These are phyloP conservation scores for Cylloceria caligata DNA, from an alignment of 2,888 invertebrate species.

Conservation along the genomic window DNA sequence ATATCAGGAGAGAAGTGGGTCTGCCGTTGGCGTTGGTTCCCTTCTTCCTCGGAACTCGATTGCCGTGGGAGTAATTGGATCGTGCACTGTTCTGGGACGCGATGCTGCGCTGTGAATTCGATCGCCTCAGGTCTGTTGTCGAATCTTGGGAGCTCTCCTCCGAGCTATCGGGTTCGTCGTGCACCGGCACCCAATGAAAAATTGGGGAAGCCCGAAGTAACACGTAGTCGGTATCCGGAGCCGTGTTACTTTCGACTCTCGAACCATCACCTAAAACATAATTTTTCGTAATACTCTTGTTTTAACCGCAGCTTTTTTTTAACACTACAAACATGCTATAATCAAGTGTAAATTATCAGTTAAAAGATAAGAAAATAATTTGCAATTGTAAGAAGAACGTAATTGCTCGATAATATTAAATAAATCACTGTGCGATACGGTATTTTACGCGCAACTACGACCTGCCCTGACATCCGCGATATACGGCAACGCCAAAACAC, in stretches of 20 bases:
- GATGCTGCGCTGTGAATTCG: constrained; percentile 80
- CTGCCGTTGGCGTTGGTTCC: constrained; percentile 64
- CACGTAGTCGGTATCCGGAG: constrained; percentile 86
- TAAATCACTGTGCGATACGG: constrained; percentile 9
- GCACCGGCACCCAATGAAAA: constrained; percentile 86
- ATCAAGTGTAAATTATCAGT: no score
- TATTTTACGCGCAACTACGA: constrained; percentile 62
- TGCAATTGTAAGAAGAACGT: not conserved
- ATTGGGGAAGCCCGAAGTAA: constrained; percentile 86
- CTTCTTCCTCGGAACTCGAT: constrained; percentile 64
- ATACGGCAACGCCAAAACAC: constrained; percentile 23
- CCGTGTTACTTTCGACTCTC: constrained; percentile 83
- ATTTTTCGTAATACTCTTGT: constrained; percentile 44
- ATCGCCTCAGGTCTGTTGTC: constrained; percentile 76
- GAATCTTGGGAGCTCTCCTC: constrained; percentile 85
- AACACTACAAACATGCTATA: no score
- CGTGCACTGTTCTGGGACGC: constrained; percentile 77
- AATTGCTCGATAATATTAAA: constrained; percentile 9
- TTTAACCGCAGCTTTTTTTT: not conserved
- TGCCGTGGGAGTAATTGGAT: constrained; percentile 75
- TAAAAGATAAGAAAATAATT: not conserved
- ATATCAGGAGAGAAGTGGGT: constrained; percentile 78
- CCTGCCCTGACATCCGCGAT: constrained; percentile 78
- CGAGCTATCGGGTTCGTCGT: constrained; percentile 82
- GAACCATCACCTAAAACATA: constrained; percentile 79